Conservation (phyloP, 1,140 invertebrate genomes). For the Parapsyche elsis region DNA sequence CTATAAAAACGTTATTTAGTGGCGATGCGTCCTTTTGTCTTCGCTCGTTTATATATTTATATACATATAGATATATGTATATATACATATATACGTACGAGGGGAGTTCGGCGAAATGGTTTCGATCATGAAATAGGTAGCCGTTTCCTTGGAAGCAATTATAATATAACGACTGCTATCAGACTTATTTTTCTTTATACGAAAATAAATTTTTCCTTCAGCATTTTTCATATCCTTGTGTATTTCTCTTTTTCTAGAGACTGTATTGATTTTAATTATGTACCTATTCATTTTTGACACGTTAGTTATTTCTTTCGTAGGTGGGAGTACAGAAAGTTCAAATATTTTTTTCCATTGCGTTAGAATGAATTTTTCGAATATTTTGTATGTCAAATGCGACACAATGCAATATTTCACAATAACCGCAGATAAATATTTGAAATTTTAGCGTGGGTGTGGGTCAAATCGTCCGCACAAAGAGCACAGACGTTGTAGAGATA, state of each 20-base stretch:
- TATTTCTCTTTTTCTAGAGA: too few species aligned
- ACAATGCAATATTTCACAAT: too few species aligned
- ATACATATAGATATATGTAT: too few species aligned
- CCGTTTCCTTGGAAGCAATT: conserved; percentile 40
- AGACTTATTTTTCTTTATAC: background rate
- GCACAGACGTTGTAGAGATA: background rate
- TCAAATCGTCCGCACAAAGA: background rate
- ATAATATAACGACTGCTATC: conserved; percentile 41
- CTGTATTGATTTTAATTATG: background rate
- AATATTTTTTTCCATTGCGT: too few species aligned
- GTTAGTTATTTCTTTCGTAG: too few species aligned
- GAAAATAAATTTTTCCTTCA: background rate
- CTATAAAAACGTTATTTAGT: conserved; percentile 49
- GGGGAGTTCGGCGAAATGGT: conserved; percentile 23
- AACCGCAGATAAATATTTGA: background rate
- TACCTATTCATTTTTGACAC: background rate
- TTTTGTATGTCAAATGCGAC: too few species aligned
- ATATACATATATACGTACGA: background rate
- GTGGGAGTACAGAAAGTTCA: too few species aligned
- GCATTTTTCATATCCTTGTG: background rate
- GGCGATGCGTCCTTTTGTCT: conserved; percentile 42
- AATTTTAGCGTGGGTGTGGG: background rate
- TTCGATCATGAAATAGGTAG: conserved; percentile 32
- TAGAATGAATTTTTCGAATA: too few species aligned
- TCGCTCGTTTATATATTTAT: too few species aligned